Percentiles rank a stretch among this genome's conserved stretches.
phyloP scores from a whole-genome alignment of 2,113 vertebrate genomes.

The Eudyptes chrysolophus region DNA sequence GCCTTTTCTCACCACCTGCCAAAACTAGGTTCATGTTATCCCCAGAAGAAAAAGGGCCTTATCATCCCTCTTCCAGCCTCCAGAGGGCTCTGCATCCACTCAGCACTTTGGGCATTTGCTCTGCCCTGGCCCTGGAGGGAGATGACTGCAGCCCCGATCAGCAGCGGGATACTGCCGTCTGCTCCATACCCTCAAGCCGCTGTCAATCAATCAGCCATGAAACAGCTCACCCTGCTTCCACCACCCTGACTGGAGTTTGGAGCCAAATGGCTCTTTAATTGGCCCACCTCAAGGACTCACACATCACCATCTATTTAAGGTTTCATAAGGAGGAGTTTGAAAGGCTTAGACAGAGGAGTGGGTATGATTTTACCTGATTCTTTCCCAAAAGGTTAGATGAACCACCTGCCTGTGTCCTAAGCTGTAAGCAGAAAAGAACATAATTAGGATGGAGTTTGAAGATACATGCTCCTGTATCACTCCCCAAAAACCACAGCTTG shows the following conservation, averaged over 20 bases:
- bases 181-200: neutral
- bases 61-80: neutral
- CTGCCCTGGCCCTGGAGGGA: neutral
- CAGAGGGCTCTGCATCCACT: neutral
- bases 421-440: constrained; percentile 58
- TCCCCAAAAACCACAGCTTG: neutral
- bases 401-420: constrained; percentile 37
- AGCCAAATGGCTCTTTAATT: neutral
- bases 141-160: neutral
- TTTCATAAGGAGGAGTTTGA: neutral
- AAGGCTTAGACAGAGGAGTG: neutral
- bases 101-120: neutral
- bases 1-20: neutral
- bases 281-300: neutral
- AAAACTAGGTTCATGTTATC: neutral
- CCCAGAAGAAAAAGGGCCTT: neutral
- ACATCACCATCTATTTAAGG: neutral
- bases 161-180: neutral
- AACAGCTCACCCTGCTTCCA: neutral
- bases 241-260: neutral
- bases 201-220: neutral
- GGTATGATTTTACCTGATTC: constrained; percentile 16
- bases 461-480: neutral
- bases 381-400: constrained; percentile 40
- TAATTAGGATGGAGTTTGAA: neutral